Percentiles rank a stretch among this genome's conserved stretches.
Evolutionary conservation across 2,797 vertebrate genomes (phyloP).

Genomic region (Limosa lapponica): DNA sequence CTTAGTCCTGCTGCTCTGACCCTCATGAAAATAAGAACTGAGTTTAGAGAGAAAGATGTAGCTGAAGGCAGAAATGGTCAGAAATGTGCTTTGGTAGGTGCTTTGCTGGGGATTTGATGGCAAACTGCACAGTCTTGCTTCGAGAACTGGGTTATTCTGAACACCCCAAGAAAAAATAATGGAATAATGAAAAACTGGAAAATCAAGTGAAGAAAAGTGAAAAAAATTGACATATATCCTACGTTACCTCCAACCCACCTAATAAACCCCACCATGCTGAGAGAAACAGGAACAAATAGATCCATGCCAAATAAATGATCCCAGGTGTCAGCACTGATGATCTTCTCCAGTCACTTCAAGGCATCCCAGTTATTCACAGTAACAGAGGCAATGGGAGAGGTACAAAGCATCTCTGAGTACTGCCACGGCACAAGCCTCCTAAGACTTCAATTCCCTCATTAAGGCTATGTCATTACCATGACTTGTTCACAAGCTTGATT

Average conservation of each 20-base stretch:
- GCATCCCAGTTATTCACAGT: neutral
- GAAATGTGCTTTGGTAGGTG: neutral
- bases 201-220: neutral
- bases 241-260: neutral
- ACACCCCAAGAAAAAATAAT: neutral
- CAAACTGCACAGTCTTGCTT: neutral
- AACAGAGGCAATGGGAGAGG: neutral
- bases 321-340: neutral
- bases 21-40: neutral
- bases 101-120: neutral
- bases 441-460: neutral
- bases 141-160: neutral
- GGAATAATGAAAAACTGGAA: neutral
- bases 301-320: neutral
- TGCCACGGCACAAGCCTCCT: neutral
- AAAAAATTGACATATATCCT: neutral
- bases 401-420: neutral
- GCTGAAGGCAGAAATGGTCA: neutral
- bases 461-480: slow-evolving; percentile 12
- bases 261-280: neutral
- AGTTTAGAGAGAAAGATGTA: neutral
- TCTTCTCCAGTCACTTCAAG: neutral
- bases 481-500: neutral
- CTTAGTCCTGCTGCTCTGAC: neutral
- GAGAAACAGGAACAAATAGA: neutral